Base-by-base conservation (phyloP, 2,797 vertebrate genomes). In the Neostethus bicornis region DNA sequence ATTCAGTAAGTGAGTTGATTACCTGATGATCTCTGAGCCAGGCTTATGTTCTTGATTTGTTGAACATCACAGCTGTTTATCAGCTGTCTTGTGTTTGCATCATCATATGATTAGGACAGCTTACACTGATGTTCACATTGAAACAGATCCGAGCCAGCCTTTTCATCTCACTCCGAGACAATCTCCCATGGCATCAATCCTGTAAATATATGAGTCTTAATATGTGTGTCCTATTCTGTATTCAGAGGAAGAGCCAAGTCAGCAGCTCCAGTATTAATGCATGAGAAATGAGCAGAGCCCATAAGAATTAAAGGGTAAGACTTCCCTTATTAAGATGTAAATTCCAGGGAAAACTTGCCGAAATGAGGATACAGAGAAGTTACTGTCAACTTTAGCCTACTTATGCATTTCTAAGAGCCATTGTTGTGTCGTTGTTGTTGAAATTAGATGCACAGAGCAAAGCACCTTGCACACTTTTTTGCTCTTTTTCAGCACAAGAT, bases 311-410 rank as follows among this genome's bases (percentile, higher is more conserved):
- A 91, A 90, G 88, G 84, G 81, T 90, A 88, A 89, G 84, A 85
- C 85, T 86, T 43, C 69, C 83, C 89, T 91, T 92, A 92, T 91
- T 91, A 91, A 92, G 89, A 92, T 89, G 88, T 89, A 92, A 89
- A 92, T 89, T 88, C 75, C 8, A 1, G 71, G 70, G 73, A 68
- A 83, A 89, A 88, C 85, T 87, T 89, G 79, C 73, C 35, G 57
- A 88, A 91, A 91, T 80, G 83, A 89, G 87, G 81, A 88, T 85
- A 85, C 83, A 75, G 81, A 72, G 82, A 86, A 86, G 87, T 89
- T 90, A 81, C 86, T 88, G 87, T 89, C 89, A 85, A 90, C 86
- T 89, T 87, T 75, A 79, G 72, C 81, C 81, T 82, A 84, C 77
- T 88, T 88, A 80, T 86, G 84, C 74, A 87, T 87, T 87, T 87